Conservation (phyloP, 2,797 vertebrate species). For the Oreochromis grahami region DNA sequence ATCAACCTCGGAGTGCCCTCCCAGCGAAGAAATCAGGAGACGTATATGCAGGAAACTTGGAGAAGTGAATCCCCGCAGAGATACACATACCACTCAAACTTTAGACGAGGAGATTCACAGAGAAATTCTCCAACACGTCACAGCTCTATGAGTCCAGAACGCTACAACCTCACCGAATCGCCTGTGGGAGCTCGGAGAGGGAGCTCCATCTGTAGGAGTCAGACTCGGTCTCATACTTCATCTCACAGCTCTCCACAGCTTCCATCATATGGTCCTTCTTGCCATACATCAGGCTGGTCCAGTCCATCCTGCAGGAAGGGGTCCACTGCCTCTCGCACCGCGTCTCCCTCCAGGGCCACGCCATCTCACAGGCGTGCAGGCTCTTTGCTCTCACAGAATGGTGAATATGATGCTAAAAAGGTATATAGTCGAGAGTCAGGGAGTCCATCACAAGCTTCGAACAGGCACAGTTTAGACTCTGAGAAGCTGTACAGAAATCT, state of each 20-base stretch:
- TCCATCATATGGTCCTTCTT: slow-evolving; percentile 56
- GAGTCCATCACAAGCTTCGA: slow-evolving; percentile 66
- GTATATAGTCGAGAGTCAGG: slow-evolving; percentile 16
- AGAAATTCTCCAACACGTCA: slow-evolving; percentile 70
- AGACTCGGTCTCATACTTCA: slow-evolving; percentile 39
- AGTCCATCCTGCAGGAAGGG: slow-evolving; percentile 64
- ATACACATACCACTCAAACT: slow-evolving; percentile 78
- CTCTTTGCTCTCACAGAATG: slow-evolving; percentile 41
- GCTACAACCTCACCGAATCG: slow-evolving; percentile 44
- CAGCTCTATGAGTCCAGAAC: slow-evolving; percentile 72
- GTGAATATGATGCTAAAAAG: neutral
- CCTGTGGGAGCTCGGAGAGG: slow-evolving; percentile 36
- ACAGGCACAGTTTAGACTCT: slow-evolving; percentile 75
- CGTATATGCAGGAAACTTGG: slow-evolving; percentile 56
- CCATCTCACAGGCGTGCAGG: slow-evolving; percentile 46
- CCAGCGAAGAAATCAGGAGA: slow-evolving; percentile 67
- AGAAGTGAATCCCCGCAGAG: slow-evolving; percentile 80
- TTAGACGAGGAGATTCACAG: slow-evolving; percentile 65
- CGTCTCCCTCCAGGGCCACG: slow-evolving; percentile 46
- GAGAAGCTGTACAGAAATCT: slow-evolving; percentile 78
- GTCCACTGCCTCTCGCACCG: slow-evolving; percentile 39
- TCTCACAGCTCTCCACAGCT: slow-evolving; percentile 53
- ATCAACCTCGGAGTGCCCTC: slow-evolving; percentile 77
- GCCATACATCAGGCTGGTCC: slow-evolving; percentile 65
- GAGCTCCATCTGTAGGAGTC: slow-evolving; percentile 55